Conservation (phyloP, 2,888 invertebrate genomes). For the Ophion ellenae region DNA sequence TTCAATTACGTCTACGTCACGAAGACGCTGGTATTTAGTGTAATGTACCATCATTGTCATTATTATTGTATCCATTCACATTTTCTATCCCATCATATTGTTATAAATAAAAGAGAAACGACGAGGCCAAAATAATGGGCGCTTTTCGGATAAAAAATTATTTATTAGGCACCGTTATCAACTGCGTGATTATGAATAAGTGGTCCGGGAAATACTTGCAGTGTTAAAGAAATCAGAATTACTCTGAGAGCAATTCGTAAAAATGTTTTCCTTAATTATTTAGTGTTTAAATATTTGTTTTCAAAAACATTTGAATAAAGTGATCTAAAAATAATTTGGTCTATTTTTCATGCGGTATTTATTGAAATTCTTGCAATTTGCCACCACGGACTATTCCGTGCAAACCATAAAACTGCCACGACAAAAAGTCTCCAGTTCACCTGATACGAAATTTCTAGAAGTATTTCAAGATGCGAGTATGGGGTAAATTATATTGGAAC, state of each 20-base stretch:
- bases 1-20: conserved; percentile 17
- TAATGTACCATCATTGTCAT: conserved; percentile 29
- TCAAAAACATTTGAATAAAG: not conserved
- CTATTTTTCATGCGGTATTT: not conserved
- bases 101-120: not conserved
- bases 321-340: not conserved
- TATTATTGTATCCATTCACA: conserved; percentile 41
- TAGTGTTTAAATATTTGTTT: not conserved
- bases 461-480: not conserved
- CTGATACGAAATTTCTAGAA: not conserved
- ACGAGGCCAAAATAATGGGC: not conserved
- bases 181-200: not conserved
- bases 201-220: not conserved
- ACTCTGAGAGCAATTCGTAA: not conserved
- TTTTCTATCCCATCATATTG: conserved; percentile 12
- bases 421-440: too few species aligned
- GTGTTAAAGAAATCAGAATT: not conserved
- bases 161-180: not conserved
- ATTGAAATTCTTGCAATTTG: not conserved
- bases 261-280: conserved; percentile 1
- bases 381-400: not conserved
- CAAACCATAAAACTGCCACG: too few species aligned
- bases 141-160: not conserved
- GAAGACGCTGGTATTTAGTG: not conserved
- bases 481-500: too few species aligned